phyloP scores from a whole-genome alignment of 2,888 invertebrate species.

The Ligdia adustata region DNA sequence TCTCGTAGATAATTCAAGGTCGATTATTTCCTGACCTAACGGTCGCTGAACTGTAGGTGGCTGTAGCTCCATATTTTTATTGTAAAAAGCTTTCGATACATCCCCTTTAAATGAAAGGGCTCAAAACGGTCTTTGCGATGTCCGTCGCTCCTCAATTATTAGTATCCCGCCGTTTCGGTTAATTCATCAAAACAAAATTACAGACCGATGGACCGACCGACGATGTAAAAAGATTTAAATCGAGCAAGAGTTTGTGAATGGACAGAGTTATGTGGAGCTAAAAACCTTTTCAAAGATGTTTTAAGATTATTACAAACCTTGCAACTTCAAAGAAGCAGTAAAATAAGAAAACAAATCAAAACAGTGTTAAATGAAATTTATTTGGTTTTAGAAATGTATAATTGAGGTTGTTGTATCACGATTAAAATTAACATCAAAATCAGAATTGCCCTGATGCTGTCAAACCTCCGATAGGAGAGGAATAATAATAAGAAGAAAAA shows the following conservation, averaged over 20 bases:
- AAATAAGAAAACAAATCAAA: constrained; percentile 10
- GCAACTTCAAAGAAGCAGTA: constrained; percentile 7
- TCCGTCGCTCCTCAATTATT: constrained; percentile 57
- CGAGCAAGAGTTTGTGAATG: constrained; percentile 31
- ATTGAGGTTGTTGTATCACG: no score
- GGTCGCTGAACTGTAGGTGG: constrained; percentile 59
- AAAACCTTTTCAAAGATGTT: constrained; percentile 17
- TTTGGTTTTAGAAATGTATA: no score
- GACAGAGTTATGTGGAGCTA: constrained; percentile 18
- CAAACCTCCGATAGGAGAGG: no score
- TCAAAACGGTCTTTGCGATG: constrained; percentile 45
- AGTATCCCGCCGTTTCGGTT: constrained; percentile 61
- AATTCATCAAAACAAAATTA: constrained; percentile 76
- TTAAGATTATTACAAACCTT: constrained; percentile 5
- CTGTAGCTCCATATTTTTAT: constrained; percentile 51
- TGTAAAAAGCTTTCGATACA: constrained; percentile 57
- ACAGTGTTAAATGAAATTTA: no score
- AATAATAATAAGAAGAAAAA: no score
- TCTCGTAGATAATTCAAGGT: constrained; percentile 40
- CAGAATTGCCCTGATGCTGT: no score
- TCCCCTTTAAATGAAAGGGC: constrained; percentile 61
- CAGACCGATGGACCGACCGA: constrained; percentile 53
- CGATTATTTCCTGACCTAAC: constrained; percentile 39
- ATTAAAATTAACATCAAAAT: no score
- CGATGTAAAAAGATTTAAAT: constrained; percentile 44